Conservation (phyloP, 1,140 invertebrate species). For the Linepithema humile region DNA sequence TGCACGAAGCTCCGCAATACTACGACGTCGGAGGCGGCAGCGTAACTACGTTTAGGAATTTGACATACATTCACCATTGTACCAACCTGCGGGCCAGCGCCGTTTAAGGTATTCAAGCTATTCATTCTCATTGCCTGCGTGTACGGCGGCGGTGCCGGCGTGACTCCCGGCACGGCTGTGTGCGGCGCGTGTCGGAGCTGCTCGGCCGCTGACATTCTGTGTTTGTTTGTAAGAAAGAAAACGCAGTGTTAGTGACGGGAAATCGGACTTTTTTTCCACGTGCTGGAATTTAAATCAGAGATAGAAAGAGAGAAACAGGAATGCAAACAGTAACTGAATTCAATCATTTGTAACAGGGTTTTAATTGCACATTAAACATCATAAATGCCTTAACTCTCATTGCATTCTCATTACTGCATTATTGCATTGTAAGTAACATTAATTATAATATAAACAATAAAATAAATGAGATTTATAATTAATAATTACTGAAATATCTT, state of each 20-base stretch:
- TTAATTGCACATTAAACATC: neutral
- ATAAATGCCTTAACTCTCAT: neutral
- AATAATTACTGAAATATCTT: too few relatives aligned
- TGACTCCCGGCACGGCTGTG: slow-evolving; percentile 90
- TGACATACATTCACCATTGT: slow-evolving; percentile 68
- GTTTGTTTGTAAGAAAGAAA: slow-evolving; percentile 61
- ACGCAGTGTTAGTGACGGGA: slow-evolving; percentile 46
- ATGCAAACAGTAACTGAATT: slow-evolving; percentile 17
- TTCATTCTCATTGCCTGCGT: slow-evolving; percentile 84
- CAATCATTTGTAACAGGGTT: neutral
- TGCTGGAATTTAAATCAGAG: slow-evolving; percentile 31
- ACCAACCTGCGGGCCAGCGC: slow-evolving; percentile 84
- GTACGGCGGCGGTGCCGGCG: slow-evolving; percentile 91
- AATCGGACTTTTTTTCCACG: slow-evolving; percentile 26
- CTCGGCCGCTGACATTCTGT: slow-evolving; percentile 84
- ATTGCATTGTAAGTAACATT: too few relatives aligned
- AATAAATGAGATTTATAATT: too few relatives aligned
- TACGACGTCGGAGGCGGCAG: too few relatives aligned
- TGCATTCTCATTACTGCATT: neutral
- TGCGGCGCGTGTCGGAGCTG: slow-evolving; percentile 86
- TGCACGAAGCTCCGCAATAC: slow-evolving; percentile 23
- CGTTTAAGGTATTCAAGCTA: slow-evolving; percentile 84
- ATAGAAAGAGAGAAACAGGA: neutral
- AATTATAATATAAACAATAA: too few relatives aligned
- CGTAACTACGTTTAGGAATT: slow-evolving; percentile 67